phyloP scores from a whole-genome alignment of 2,888 invertebrate genomes.

The Cephus spinipes region DNA sequence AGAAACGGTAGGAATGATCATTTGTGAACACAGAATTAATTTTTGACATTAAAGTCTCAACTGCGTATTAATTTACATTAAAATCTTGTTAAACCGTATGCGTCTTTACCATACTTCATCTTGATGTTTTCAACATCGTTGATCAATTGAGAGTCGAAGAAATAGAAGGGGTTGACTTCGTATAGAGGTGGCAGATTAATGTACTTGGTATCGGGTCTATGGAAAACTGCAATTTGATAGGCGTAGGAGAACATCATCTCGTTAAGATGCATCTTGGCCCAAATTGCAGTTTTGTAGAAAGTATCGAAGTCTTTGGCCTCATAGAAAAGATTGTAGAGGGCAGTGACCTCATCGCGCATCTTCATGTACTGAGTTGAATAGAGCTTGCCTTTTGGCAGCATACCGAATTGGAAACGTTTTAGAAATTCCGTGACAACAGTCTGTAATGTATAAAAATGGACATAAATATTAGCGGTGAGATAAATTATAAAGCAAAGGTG shows the following conservation, averaged over 20 bases:
- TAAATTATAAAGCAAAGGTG: too few species aligned
- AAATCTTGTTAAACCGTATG: constrained; percentile 19
- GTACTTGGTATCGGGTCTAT: constrained; percentile 74
- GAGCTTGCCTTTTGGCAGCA: constrained; percentile 71
- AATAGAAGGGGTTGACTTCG: constrained; percentile 79
- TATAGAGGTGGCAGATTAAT: constrained; percentile 79
- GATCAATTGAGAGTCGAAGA: constrained; percentile 77
- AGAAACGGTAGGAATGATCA: too few species aligned
- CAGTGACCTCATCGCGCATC: constrained; percentile 73
- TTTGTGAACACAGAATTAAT: neutral
- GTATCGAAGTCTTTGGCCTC: constrained; percentile 79
- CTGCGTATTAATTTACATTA: too few species aligned
- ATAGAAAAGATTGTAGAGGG: constrained; percentile 77
- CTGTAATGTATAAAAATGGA: constrained; percentile 35
- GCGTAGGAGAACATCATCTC: constrained; percentile 78
- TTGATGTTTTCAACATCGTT: constrained; percentile 74
- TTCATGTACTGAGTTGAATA: constrained; percentile 76
- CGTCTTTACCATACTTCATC: constrained; percentile 61
- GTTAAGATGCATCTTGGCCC: constrained; percentile 76
- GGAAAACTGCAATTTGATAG: constrained; percentile 74
- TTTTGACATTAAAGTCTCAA: constrained; percentile 32
- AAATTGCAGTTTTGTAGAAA: constrained; percentile 78
- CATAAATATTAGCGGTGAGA: neutral
- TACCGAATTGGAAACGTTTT: constrained; percentile 62
- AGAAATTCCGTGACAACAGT: constrained; percentile 53